phyloP scores from a whole-genome alignment of 2,113 vertebrate genomes.

The Pitta sordida region DNA sequence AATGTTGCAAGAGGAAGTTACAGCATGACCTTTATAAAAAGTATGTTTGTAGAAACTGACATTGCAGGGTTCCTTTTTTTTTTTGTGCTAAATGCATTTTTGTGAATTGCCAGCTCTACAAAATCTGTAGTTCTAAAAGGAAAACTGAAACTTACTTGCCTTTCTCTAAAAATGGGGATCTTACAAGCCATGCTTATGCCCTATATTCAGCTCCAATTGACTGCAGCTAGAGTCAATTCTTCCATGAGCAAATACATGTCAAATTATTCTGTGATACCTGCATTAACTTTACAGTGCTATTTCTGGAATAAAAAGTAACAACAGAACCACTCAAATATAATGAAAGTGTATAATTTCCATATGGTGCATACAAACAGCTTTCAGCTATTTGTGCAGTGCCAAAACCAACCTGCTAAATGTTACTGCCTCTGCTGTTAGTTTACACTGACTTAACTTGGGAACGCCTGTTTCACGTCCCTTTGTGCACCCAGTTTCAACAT shows the following conservation, averaged over 20 bases:
- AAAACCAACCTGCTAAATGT: not conserved
- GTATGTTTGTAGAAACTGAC: not conserved
- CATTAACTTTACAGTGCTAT: not conserved
- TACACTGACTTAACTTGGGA: not conserved
- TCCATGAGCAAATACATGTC: not conserved
- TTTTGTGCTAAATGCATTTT: not conserved
- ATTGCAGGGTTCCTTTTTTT: not conserved
- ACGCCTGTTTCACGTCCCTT: not conserved
- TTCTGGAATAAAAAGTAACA: not conserved
- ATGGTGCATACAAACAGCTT: not conserved
- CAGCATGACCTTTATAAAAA: not conserved
- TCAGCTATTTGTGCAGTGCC: not conserved
- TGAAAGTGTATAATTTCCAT: not conserved
- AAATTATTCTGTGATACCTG: not conserved
- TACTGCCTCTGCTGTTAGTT: not conserved
- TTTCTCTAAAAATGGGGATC: not conserved
- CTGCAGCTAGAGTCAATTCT: not conserved
- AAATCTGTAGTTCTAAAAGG: not conserved
- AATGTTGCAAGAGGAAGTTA: constrained; percentile 21
- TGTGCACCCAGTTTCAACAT: not conserved
- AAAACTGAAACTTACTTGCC: not conserved
- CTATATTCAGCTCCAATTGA: not conserved
- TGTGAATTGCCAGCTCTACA: not conserved
- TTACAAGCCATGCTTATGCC: not conserved
- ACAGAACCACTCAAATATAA: not conserved